Evolutionary conservation across 2,113 vertebrate genomes (phyloP).

Genomic region (Mormyrus iriodes): DNA sequence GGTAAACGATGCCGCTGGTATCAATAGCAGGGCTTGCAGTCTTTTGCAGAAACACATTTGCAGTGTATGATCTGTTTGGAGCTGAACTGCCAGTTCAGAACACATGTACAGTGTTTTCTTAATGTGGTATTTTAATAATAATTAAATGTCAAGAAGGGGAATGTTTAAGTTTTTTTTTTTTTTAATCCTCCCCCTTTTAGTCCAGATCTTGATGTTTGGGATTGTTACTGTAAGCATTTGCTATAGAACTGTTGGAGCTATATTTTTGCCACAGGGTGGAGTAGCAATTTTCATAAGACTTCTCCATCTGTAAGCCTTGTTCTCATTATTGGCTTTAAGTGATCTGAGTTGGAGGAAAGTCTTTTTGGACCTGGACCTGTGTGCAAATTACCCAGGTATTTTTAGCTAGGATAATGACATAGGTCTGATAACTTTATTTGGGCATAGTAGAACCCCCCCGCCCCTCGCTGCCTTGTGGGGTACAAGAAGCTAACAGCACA

Average conservation of each 20-base stretch:
- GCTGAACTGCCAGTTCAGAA: background rate
- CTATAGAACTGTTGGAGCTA: constrained; percentile 43
- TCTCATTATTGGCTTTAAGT: background rate
- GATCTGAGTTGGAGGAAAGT: background rate
- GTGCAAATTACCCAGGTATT: background rate
- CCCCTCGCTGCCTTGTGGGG: background rate
- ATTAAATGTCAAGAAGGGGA: background rate
- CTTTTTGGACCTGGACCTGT: background rate
- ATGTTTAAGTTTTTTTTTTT: background rate
- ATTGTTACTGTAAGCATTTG: constrained; percentile 50
- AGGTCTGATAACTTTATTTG: background rate
- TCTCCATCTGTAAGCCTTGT: constrained; percentile 10
- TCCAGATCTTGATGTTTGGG: constrained; percentile 44
- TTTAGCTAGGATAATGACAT: background rate
- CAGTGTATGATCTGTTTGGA: background rate
- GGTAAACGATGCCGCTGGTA: background rate
- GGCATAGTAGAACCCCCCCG: background rate
- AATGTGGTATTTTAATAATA: background rate
- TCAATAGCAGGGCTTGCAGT: background rate
- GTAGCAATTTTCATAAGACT: constrained; percentile 28
- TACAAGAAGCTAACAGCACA: constrained; percentile 38
- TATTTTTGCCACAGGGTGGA: constrained; percentile 21
- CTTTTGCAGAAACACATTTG: background rate
- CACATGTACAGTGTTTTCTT: background rate
- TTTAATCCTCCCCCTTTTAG: constrained; percentile 14